Percentiles rank a stretch among this genome's conserved stretches.
Conservation (phyloP, 2,888 invertebrate genomes). For the Drosophila sordidula region DNA sequence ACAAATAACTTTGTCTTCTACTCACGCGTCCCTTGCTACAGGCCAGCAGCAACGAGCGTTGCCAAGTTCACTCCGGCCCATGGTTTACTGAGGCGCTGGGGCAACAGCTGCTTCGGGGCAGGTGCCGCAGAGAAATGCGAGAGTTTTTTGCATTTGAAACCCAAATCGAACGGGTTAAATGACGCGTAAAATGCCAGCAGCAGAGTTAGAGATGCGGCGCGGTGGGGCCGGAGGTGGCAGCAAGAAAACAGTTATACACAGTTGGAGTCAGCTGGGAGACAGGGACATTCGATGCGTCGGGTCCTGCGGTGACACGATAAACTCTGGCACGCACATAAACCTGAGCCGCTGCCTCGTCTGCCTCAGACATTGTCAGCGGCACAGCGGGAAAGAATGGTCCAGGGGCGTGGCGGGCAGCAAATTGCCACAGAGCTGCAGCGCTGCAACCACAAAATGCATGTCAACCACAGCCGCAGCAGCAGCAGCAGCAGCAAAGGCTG, state of each 20-base stretch:
- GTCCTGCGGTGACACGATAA: slow-evolving; percentile 43
- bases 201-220: slow-evolving; percentile 1
- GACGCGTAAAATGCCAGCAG: slow-evolving; percentile 64
- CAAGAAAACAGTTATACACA: slow-evolving; percentile 14
- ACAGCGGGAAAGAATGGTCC: slow-evolving; percentile 23
- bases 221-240: neutral
- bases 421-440: slow-evolving; percentile 43
- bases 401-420: slow-evolving; percentile 6
- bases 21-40: neutral
- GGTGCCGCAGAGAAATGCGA: slow-evolving; percentile 30
- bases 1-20: slow-evolving; percentile 28
- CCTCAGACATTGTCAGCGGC: slow-evolving; percentile 26
- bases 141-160: slow-evolving; percentile 60
- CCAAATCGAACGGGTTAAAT: slow-evolving; percentile 72
- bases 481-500: neutral
- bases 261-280: slow-evolving; percentile 10
- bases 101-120: slow-evolving; percentile 33
- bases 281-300: slow-evolving; percentile 38
- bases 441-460: slow-evolving; percentile 73
- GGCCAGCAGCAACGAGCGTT: slow-evolving; percentile 18
- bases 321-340: slow-evolving; percentile 44
- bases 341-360: slow-evolving; percentile 39
- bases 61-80: slow-evolving; percentile 25
- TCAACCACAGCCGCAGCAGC: slow-evolving; percentile 61
- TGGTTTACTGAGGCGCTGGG: slow-evolving; percentile 11